Evolutionary conservation across 92 coral and sea anemone species (phyloP).

Genomic region (Porites evermanni): DNA sequence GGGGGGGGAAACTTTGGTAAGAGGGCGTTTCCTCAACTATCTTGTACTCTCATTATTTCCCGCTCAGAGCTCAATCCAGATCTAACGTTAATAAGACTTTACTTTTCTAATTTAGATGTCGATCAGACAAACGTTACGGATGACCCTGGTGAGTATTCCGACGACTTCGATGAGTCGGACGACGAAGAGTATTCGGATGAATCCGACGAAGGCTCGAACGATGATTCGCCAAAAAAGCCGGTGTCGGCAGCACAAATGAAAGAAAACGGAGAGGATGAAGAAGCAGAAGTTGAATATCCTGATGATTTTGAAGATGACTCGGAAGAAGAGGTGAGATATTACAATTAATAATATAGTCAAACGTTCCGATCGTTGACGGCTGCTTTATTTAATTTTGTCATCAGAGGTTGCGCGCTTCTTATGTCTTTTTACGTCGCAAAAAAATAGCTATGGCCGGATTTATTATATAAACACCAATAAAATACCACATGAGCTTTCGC

Average conservation of each 20-base stretch:
- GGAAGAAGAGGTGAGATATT: conserved; percentile 66
- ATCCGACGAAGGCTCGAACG: conserved; percentile 77
- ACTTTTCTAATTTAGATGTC: neutral
- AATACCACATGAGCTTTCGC: too few species aligned
- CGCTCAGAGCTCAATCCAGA: neutral
- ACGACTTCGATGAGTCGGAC: conserved; percentile 89
- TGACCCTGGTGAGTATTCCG: conserved; percentile 83
- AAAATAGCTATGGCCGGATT: too few species aligned
- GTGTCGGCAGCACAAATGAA: conserved; percentile 43
- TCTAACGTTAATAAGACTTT: neutral
- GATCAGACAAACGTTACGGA: conserved; percentile 51
- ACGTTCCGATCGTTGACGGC: too few species aligned
- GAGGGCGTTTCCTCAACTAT: neutral
- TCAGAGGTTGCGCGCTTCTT: too few species aligned
- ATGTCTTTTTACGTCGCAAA: too few species aligned
- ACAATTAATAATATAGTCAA: neutral
- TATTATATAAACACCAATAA: too few species aligned
- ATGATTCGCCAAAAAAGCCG: conserved; percentile 64
- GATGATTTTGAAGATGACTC: conserved; percentile 94
- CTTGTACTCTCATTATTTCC: neutral
- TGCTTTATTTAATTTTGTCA: too few species aligned
- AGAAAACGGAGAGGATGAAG: conserved; percentile 42
- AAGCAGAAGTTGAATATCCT: conserved; percentile 66
- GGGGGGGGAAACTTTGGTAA: too few species aligned
- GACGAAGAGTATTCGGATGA: conserved; percentile 88